These are phyloP conservation scores for Dinoponera quadriceps DNA, from an alignment of 1,140 invertebrate genomes.

Conservation along the genomic window DNA sequence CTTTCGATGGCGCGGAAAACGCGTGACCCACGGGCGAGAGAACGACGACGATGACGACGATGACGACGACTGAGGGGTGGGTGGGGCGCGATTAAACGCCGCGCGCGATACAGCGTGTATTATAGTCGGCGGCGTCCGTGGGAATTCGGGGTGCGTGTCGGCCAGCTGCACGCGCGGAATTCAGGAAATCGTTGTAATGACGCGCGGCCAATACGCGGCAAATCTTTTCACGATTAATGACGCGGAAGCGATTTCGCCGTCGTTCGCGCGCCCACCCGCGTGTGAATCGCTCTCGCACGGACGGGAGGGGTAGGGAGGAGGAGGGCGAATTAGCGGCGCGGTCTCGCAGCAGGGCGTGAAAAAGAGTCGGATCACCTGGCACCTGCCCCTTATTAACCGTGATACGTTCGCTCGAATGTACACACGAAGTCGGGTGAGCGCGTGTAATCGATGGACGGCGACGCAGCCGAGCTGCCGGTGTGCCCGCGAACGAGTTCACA, in stretches of 20 bases:
- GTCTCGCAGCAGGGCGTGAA: background rate
- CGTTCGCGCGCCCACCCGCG: constrained; percentile 42
- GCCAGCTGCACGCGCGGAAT: constrained; percentile 74
- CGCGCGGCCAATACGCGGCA: constrained; percentile 47
- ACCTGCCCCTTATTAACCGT: constrained; percentile 42
- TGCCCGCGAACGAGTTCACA: no score
- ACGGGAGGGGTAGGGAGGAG: no score
- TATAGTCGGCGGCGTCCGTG: constrained; percentile 66
- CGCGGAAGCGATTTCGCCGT: constrained; percentile 69
- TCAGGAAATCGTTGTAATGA: constrained; percentile 77
- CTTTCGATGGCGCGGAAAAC: constrained; percentile 33
- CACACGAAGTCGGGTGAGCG: background rate
- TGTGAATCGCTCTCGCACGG: constrained; percentile 59
- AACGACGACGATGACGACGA: background rate
- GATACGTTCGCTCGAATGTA: constrained; percentile 2
- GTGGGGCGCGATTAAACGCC: constrained; percentile 67
- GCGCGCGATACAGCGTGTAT: constrained; percentile 49
- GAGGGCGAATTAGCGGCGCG: constrained; percentile 24
- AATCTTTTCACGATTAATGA: constrained; percentile 75
- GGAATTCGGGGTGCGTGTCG: constrained; percentile 69
- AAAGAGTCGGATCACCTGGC: constrained; percentile 16
- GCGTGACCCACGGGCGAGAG: constrained; percentile 25
- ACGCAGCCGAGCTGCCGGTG: background rate
- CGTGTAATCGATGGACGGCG: background rate
- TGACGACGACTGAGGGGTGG: background rate